These are phyloP conservation scores for Neodon shergylaensis DNA, from an alignment of 2,113 vertebrate species.

Conservation along the genomic window DNA sequence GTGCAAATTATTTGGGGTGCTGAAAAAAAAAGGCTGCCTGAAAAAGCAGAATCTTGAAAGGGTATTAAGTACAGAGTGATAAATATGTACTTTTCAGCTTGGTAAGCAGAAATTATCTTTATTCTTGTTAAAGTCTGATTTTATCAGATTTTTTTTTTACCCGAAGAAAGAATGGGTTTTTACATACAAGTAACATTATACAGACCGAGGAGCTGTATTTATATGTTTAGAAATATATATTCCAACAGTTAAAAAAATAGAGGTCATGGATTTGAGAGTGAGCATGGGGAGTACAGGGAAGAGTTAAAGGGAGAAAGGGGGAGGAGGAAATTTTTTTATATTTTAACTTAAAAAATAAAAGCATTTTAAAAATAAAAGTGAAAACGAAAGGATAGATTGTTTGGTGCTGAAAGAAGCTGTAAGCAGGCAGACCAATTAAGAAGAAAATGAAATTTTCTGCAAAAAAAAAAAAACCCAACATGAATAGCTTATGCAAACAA, in stretches of 20 bases:
- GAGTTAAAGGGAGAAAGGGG: background rate
- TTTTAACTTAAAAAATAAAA: background rate
- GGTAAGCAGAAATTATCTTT: background rate
- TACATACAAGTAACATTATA: background rate
- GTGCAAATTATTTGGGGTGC: background rate
- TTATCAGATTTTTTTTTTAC: background rate
- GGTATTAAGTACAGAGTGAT: background rate
- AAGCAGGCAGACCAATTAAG: background rate
- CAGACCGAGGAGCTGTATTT: background rate
- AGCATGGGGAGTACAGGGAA: background rate
- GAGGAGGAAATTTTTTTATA: background rate
- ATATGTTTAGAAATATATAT: background rate
- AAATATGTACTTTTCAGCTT: background rate
- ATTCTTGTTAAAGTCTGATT: background rate
- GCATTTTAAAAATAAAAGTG: background rate
- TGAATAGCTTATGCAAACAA: background rate
- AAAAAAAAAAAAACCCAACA: background rate
- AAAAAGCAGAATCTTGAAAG: background rate
- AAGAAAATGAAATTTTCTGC: background rate
- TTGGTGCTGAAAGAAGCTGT: background rate
- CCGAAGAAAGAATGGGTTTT: background rate
- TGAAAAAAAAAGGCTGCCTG: background rate
- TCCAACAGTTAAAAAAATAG: background rate
- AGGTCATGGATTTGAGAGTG: background rate
- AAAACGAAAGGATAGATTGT: background rate